Evolutionary conservation across 1,140 invertebrate genomes (phyloP).

Genomic region (Cyclina sinensis): DNA sequence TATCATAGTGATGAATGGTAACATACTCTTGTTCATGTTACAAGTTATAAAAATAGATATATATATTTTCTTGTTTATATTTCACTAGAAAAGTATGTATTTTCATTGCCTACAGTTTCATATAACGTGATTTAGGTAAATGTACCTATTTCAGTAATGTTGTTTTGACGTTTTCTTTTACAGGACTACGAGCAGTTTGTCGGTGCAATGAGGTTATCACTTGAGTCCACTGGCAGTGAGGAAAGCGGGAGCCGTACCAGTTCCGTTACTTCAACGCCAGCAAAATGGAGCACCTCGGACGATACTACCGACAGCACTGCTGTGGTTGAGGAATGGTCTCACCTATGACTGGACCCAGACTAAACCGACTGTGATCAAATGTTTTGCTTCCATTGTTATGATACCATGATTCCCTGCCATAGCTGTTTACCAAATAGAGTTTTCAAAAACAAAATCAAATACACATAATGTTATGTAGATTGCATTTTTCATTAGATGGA

Average conservation of each 20-base stretch:
- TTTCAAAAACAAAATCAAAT: background rate
- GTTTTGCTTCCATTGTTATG: conserved; percentile 15
- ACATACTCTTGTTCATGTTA: background rate
- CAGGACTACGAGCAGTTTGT: conserved; percentile 29
- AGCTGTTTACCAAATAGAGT: background rate
- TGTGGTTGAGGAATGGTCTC: conserved; percentile 22
- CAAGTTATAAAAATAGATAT: too few species aligned
- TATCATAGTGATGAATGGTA: background rate
- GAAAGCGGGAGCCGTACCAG: conserved; percentile 7
- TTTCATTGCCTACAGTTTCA: too few species aligned
- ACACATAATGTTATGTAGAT: background rate
- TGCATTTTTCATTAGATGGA: background rate
- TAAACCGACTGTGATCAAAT: background rate
- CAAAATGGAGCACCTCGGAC: conserved; percentile 12
- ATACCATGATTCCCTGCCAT: background rate
- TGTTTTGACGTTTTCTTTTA: conserved; percentile 17
- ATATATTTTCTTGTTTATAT: too few species aligned
- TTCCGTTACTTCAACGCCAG: conserved; percentile 15
- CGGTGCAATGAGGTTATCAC: conserved; percentile 4
- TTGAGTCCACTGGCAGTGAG: conserved; percentile 23
- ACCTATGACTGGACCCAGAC: background rate
- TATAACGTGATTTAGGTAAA: too few species aligned
- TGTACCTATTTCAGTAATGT: too few species aligned
- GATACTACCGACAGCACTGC: background rate
- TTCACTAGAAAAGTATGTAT: too few species aligned